Evolutionary conservation across 2,797 vertebrate genomes (phyloP).

Genomic region (Pseudochaenichthys georgianus): DNA sequence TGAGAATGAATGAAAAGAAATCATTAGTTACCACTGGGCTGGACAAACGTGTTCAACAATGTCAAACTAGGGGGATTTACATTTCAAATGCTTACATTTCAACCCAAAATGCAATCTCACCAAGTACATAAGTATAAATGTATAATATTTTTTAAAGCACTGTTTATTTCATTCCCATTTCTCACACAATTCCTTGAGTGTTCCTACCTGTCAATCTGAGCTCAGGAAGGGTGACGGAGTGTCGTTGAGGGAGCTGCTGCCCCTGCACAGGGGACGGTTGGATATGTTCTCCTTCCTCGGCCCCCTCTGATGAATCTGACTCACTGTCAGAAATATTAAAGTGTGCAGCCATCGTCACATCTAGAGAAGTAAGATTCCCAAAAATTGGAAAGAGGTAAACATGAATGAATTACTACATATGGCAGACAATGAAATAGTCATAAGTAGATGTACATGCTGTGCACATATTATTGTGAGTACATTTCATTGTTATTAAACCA

Average conservation of each 20-base stretch:
- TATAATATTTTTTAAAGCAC: not conserved
- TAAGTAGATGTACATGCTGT: not conserved
- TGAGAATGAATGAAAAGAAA: not conserved
- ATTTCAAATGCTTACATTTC: not conserved
- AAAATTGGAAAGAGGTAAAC: not conserved
- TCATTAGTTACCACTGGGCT: not conserved
- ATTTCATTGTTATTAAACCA: not conserved
- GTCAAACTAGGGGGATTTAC: not conserved
- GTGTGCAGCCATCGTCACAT: conserved; percentile 80
- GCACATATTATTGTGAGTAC: not conserved
- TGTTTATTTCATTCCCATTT: not conserved
- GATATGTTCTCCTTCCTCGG: conserved; percentile 56
- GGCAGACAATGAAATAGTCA: not conserved
- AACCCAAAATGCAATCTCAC: not conserved
- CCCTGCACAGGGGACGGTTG: conserved; percentile 4
- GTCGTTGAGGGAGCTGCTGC: conserved; percentile 1
- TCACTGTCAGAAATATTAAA: conserved; percentile 84
- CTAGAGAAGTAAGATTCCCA: conserved; percentile 40
- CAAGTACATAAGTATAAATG: not conserved
- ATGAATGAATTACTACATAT: not conserved
- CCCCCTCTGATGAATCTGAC: conserved; percentile 80
- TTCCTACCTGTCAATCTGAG: conserved; percentile 61
- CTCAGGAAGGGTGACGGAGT: conserved; percentile 52
- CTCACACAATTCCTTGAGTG: not conserved
- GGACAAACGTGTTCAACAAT: not conserved